Base-by-base conservation (phyloP, 2,113 vertebrate species). In the Bujurquina vittata region DNA sequence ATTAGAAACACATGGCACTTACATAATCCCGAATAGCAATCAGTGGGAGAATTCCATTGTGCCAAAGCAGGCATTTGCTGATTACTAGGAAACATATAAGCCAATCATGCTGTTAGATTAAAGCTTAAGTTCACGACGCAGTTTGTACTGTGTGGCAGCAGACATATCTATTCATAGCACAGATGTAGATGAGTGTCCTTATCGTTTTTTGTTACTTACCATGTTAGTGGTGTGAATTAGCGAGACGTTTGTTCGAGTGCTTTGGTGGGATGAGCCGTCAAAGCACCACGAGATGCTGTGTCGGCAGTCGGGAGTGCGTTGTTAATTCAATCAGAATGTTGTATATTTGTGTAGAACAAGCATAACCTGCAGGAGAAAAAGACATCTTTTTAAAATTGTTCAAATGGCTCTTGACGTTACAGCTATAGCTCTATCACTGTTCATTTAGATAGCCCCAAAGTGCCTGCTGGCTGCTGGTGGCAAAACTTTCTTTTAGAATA, bases 1-100 rank as follows among this genome's bases (percentile, higher is more conserved):
- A 69, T 52, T 43, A 52, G 17, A 72, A 72, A 52, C 23, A 52
- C 23, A 72, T 52, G 43, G 23, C 43, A 26, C 15, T 69, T 69
- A 69, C 23, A 49, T 69, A 69, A 49, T 69, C 63, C 15, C 40
- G 11, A 69, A 18, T 18, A 49, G 63, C 15, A 49, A 69, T 69
- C 63, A 69, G 22, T 49, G 40, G 40, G 40, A 29, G 22, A 69
- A 49, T 23, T 69, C 40, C 63, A 67, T 67, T 22, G 18, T 3
- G 22, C 63, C 63, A 69, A 69, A 69, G 65, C 2, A 2, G 43
- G 23, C 65, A 31, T 69, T 69, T 20, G 23, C 17, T 69, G 17
- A 52, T 69, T 69, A 52, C 65, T 49, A 43, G 65, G 65, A 69
- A 69, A 69, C 10, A 69, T 69, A 69, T 69, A 31, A 52, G 65